Percentiles rank a stretch among this genome's conserved stretches.
Evolutionary conservation across 2,888 invertebrate genomes (phyloP).

Genomic region (Drosophila ezoana): DNA sequence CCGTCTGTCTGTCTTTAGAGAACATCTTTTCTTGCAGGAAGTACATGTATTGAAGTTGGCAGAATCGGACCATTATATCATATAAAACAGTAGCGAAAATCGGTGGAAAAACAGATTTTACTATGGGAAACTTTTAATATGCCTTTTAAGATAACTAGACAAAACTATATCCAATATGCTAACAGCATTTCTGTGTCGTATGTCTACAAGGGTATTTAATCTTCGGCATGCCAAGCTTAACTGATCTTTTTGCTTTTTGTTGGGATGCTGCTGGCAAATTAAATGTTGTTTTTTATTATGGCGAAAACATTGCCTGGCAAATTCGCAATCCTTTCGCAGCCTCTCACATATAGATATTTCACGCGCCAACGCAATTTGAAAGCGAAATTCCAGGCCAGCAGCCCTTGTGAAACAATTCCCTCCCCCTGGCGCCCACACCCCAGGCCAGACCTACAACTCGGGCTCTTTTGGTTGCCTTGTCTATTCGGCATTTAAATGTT

Average conservation of each 20-base stretch:
- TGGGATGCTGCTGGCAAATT: constrained; percentile 45
- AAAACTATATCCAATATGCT: too few species aligned
- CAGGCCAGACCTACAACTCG: constrained; percentile 3
- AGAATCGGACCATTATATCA: too few species aligned
- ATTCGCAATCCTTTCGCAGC: constrained; percentile 68
- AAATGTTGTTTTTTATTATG: constrained; percentile 40
- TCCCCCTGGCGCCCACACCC: too few species aligned
- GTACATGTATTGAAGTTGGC: too few species aligned
- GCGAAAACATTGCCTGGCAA: constrained; percentile 63
- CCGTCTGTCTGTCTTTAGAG: too few species aligned
- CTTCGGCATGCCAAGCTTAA: background rate
- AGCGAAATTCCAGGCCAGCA: constrained; percentile 69
- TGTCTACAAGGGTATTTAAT: constrained; percentile 1
- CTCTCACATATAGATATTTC: constrained; percentile 56
- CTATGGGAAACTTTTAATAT: too few species aligned
- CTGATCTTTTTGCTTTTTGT: background rate
- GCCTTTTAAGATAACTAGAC: too few species aligned
- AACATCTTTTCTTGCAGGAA: too few species aligned
- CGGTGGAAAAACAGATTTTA: too few species aligned
- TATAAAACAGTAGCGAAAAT: too few species aligned
- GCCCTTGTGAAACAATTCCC: constrained; percentile 11
- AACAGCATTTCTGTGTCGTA: background rate
- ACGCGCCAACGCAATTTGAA: constrained; percentile 77
- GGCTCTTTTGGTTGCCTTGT: constrained; percentile 51
- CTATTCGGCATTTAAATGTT: constrained; percentile 80